phyloP scores from a whole-genome alignment of 1,140 invertebrate species.

The Temnothorax longispinosus region DNA sequence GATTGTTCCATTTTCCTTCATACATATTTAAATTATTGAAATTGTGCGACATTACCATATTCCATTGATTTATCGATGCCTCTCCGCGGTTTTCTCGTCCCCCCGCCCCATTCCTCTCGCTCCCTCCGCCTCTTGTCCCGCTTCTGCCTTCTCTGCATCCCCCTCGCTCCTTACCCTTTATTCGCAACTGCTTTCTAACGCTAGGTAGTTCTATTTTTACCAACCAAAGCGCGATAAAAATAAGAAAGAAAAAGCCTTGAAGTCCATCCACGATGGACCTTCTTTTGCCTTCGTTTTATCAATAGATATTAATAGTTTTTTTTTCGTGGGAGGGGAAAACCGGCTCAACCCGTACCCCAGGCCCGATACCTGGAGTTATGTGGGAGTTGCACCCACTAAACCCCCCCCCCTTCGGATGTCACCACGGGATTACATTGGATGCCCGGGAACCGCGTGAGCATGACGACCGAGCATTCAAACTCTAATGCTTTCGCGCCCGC shows the following conservation, averaged over 20 bases:
- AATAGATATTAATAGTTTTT: conserved; percentile 10
- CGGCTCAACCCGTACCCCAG: too few relatives aligned
- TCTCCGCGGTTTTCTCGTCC: conserved; percentile 70
- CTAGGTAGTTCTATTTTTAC: conserved; percentile 56
- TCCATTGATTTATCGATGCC: conserved; percentile 85
- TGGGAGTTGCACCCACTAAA: too few relatives aligned
- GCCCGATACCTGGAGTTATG: too few relatives aligned
- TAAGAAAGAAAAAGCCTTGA: background rate
- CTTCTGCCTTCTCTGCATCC: conserved; percentile 8
- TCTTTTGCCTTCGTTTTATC: conserved; percentile 4
- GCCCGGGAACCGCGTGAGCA: too few relatives aligned
- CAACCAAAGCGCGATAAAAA: conserved; percentile 9
- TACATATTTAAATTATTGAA: conserved; percentile 86
- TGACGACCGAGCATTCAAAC: too few relatives aligned
- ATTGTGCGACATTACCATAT: conserved; percentile 83
- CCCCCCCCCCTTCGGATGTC: too few relatives aligned
- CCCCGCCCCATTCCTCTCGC: background rate
- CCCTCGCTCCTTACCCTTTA: conserved; percentile 6
- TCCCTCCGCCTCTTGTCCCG: background rate
- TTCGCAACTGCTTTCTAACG: background rate
- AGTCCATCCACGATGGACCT: background rate
- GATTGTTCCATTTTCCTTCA: conserved; percentile 85
- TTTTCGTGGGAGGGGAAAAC: too few relatives aligned
- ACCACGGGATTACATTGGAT: too few relatives aligned
- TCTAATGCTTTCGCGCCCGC: too few relatives aligned